Percentiles rank a stretch among this genome's conserved stretches.
Evolutionary conservation across 2,888 invertebrate genomes (phyloP).

Genomic region (Endomychus coccineus): DNA sequence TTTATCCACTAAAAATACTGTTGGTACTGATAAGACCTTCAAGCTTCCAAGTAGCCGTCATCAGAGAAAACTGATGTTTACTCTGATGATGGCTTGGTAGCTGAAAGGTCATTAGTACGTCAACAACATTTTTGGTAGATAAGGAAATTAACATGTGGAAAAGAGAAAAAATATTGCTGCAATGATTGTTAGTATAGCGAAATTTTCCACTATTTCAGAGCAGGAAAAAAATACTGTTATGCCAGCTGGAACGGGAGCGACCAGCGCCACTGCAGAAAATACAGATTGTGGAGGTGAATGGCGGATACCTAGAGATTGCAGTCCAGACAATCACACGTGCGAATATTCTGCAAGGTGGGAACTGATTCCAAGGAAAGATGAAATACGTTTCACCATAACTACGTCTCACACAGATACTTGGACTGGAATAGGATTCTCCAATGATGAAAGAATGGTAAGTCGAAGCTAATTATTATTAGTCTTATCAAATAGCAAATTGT

Average conservation of each 20-base stretch:
- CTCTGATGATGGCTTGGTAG: too few species aligned
- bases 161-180: too few species aligned
- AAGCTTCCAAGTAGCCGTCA: too few species aligned
- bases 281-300: conserved; percentile 69
- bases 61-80: too few species aligned
- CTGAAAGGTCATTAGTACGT: too few species aligned
- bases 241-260: conserved; percentile 24
- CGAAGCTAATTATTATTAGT: background rate
- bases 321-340: conserved; percentile 57
- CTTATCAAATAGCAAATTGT: background rate
- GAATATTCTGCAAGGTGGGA: conserved; percentile 79
- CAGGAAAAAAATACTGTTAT: conserved; percentile 27
- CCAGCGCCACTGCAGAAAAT: conserved; percentile 36
- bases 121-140: too few species aligned
- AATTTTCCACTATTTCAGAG: conserved; percentile 20
- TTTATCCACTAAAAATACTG: too few species aligned
- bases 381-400: conserved; percentile 70
- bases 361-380: conserved; percentile 61
- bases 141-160: too few species aligned
- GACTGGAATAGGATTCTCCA: conserved; percentile 87
- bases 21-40: too few species aligned
- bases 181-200: too few species aligned
- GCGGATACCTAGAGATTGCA: conserved; percentile 66
- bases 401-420: conserved; percentile 72
- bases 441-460: conserved; percentile 73